Evolutionary conservation across 2,113 vertebrate species (phyloP).

Genomic region (Penelope pileata): DNA sequence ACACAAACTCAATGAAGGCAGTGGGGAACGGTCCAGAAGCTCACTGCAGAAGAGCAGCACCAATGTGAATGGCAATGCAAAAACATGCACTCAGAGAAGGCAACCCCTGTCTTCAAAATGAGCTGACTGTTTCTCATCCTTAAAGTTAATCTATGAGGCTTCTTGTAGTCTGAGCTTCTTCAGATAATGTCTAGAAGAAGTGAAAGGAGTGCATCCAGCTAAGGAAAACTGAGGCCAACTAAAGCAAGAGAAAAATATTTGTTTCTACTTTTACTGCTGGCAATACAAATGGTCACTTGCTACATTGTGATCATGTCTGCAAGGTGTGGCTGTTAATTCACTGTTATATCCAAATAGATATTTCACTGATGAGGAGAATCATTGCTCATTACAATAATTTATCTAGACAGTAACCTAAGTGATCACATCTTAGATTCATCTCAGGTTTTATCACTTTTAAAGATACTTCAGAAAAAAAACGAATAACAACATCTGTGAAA

Average conservation of each 20-base stretch:
- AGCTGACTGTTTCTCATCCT: background rate
- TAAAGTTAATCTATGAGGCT: background rate
- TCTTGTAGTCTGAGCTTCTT: background rate
- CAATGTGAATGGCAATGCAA: background rate
- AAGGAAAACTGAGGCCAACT: background rate
- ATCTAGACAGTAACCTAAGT: background rate
- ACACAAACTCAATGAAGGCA: fast-evolving
- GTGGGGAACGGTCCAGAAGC: background rate
- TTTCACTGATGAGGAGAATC: background rate
- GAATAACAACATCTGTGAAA: background rate
- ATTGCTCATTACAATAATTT: background rate
- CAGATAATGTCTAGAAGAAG: background rate
- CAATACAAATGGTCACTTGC: background rate
- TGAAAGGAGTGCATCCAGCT: background rate
- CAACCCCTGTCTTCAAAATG: background rate
- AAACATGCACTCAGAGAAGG: background rate
- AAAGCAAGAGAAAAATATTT: background rate
- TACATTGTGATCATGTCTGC: fast-evolving
- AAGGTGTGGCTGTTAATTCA: background rate
- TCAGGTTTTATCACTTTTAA: background rate
- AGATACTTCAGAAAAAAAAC: background rate
- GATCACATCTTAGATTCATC: background rate
- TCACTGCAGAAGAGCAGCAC: background rate
- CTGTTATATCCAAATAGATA: background rate
- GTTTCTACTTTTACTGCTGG: background rate